Evolutionary conservation across 1,140 invertebrate genomes (phyloP), one percentile per base, ranked within the genome.

Genomic region (Sipha flava): DNA sequence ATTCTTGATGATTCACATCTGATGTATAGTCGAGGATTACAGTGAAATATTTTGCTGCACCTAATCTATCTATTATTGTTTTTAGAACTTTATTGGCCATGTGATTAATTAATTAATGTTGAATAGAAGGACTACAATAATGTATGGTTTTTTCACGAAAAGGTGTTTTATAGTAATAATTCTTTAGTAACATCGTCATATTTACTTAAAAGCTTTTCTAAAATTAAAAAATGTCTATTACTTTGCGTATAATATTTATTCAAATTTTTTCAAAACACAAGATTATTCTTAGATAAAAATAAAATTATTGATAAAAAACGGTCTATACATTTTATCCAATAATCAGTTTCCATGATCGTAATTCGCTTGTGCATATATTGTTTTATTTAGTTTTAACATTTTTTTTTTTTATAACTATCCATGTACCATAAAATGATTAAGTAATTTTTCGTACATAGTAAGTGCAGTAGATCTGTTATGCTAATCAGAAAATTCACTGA

Each of bases 161-260:
- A 47, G 29, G 79, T 57, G 81, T 84, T 83, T 80, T 84, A 84
- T 79, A n/a, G 82, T 81, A 29, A 81, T 81, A 29, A 85, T 37
- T 37, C 81, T 80, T 81, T 85, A n/a, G n/a, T n/a, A n/a, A n/a
- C n/a, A n/a, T n/a, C n/a, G n/a, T n/a, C n/a, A n/a, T n/a, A n/a
- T n/a, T n/a, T n/a, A n/a, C n/a, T n/a, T n/a, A 80, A 52, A 64
- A 37, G n/a, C 23, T 59, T 26, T 84, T 31, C 18, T 82, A 45
- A 80, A 83, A 82, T 49, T 84, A 81, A 83, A 84, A 85, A 64
- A 82, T 83, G n/a, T 54, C 83, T 81, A 80, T 83, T 84, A 77
- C 83, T 82, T 73, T 40, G 52, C 57, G 81, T 52, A 82, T 81
- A 83, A 21, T 82, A 29, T 59, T 81, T 80, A 43, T 81, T 66